Evolutionary conservation across 2,113 vertebrate genomes (phyloP).

Genomic region (Rostratula benghalensis): DNA sequence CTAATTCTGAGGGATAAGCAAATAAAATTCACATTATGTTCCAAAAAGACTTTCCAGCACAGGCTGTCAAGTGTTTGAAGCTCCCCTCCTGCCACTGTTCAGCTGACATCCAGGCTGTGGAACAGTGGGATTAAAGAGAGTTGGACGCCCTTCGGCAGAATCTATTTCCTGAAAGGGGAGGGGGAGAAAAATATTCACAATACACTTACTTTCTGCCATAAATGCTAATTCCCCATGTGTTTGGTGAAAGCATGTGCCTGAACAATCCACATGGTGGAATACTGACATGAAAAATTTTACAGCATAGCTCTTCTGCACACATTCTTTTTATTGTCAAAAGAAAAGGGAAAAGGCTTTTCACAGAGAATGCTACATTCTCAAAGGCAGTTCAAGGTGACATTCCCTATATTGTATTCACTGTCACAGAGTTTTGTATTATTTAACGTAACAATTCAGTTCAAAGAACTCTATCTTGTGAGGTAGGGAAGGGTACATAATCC

Average conservation of each 20-base stretch:
- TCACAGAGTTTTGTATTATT: background rate
- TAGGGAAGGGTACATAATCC: background rate
- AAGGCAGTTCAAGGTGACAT: background rate
- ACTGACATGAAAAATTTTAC: background rate
- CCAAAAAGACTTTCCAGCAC: background rate
- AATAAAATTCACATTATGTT: background rate
- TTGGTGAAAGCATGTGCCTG: background rate
- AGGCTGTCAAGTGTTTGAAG: background rate
- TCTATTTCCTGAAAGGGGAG: background rate
- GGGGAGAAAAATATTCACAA: background rate
- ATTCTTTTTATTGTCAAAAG: background rate
- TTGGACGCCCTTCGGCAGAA: background rate
- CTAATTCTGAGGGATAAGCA: background rate
- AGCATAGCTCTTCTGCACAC: background rate
- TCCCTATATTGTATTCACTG: background rate
- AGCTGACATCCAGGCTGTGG: background rate
- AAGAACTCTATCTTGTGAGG: background rate
- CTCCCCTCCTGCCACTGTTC: background rate
- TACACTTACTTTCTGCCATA: background rate
- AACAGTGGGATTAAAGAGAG: background rate
- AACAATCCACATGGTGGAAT: background rate
- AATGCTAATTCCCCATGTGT: background rate
- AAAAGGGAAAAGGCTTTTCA: background rate
- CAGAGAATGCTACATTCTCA: background rate
- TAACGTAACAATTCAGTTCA: background rate